Conservation (phyloP, 1,140 invertebrate genomes). For the Diabrotica undecimpunctata region DNA sequence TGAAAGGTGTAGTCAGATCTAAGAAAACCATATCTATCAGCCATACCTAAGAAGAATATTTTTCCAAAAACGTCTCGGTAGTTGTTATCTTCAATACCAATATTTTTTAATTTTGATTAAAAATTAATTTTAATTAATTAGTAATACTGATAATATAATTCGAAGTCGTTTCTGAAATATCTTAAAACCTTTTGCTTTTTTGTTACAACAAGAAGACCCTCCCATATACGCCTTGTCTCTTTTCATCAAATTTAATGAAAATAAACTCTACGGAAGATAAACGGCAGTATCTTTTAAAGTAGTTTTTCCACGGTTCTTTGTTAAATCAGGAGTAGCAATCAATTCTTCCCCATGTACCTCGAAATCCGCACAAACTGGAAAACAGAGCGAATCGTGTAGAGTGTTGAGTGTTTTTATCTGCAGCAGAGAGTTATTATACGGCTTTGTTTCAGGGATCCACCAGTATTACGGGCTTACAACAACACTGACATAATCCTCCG, state of each 20-base stretch:
- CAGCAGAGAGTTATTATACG: slow-evolving; percentile 13
- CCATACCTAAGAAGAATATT: too few relatives aligned
- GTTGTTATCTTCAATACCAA: too few relatives aligned
- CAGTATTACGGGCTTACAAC: slow-evolving; percentile 68
- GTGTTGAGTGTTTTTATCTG: slow-evolving; percentile 10
- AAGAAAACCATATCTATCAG: too few relatives aligned
- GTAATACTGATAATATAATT: too few relatives aligned
- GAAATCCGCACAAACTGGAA: slow-evolving; percentile 5
- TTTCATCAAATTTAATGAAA: not conserved
- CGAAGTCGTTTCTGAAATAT: too few relatives aligned
- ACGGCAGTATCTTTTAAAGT: not conserved
- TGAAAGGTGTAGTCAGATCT: too few relatives aligned
- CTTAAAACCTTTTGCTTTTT: too few relatives aligned
- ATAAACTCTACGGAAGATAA: not conserved
- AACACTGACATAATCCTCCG: slow-evolving; percentile 78
- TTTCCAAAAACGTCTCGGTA: too few relatives aligned
- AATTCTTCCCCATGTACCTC: not conserved
- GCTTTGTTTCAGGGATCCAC: slow-evolving; percentile 68
- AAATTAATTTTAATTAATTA: too few relatives aligned
- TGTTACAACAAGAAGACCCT: too few relatives aligned
- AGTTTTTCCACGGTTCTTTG: slow-evolving; percentile 2
- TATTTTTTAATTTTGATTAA: too few relatives aligned
- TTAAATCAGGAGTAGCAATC: not conserved
- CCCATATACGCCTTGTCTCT: not conserved
- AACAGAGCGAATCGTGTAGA: not conserved